Evolutionary conservation across 1,140 invertebrate genomes (phyloP).

Genomic region (Cydia strobilella): DNA sequence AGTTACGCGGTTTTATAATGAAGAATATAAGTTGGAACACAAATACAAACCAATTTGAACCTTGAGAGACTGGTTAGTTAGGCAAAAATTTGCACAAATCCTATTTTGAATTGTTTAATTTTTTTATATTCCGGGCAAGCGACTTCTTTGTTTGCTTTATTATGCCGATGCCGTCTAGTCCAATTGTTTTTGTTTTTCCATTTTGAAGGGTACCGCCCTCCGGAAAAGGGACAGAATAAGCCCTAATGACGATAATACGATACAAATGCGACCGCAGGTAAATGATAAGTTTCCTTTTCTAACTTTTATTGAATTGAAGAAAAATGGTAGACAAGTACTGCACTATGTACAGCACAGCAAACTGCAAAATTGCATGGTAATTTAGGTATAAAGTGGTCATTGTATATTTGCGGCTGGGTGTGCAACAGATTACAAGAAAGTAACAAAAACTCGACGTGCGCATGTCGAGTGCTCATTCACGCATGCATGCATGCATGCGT

Average conservation of each 20-base stretch:
- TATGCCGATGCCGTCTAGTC: not conserved
- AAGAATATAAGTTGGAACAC: not conserved
- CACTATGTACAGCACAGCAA: too few species aligned
- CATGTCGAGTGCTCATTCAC: too few species aligned
- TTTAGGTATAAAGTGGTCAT: too few species aligned
- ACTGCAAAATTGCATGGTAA: too few species aligned
- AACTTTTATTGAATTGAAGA: too few species aligned
- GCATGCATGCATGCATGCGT: too few species aligned
- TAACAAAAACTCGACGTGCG: too few species aligned
- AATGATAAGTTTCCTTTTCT: too few species aligned
- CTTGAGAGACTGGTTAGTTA: not conserved
- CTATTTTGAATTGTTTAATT: not conserved
- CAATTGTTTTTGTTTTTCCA: not conserved
- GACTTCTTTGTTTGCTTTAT: constrained; percentile 1
- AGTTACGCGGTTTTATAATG: not conserved
- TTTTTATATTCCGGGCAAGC: not conserved
- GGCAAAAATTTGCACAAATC: not conserved
- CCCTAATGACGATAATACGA: not conserved
- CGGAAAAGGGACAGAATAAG: not conserved
- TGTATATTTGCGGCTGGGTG: too few species aligned
- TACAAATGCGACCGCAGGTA: not conserved
- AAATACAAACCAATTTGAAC: not conserved
- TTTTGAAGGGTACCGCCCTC: not conserved
- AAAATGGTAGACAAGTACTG: too few species aligned
- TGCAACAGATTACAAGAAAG: too few species aligned